Evolutionary conservation across 2,113 vertebrate species (phyloP).

Genomic region (Butastur rufipennis): DNA sequence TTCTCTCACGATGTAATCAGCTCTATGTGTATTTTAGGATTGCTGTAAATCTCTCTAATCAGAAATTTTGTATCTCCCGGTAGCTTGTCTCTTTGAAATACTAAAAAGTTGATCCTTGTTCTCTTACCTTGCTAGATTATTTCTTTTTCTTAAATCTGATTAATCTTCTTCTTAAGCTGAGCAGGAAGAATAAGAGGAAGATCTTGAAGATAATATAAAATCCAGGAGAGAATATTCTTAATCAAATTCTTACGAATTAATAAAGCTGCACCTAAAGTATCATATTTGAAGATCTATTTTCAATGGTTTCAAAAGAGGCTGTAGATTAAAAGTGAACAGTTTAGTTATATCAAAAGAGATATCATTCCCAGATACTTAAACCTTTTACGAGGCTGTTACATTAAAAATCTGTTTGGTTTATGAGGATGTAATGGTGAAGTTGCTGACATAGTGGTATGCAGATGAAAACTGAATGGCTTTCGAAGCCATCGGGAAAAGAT

Average conservation of each 20-base stretch:
- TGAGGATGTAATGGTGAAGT: not conserved
- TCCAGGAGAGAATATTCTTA: conserved; percentile 45
- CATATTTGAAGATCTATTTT: conserved; percentile 32
- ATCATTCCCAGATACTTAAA: conserved; percentile 20
- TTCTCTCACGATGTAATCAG: not conserved
- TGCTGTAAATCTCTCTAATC: conserved; percentile 49
- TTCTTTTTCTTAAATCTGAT: conserved; percentile 30
- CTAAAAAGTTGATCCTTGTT: conserved; percentile 48
- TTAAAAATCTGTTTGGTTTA: not conserved
- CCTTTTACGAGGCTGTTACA: not conserved
- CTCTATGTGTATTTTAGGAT: conserved; percentile 43
- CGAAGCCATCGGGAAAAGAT: not conserved
- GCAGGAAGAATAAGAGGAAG: conserved; percentile 41
- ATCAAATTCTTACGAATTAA: conserved; percentile 41
- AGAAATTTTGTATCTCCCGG: not conserved
- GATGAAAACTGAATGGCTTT: not conserved
- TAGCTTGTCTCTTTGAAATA: conserved; percentile 35
- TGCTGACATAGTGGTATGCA: not conserved
- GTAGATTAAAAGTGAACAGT: conserved; percentile 29
- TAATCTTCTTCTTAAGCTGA: conserved; percentile 45
- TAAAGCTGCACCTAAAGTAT: conserved; percentile 34
- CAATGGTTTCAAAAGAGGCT: conserved; percentile 40
- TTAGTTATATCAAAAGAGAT: conserved; percentile 39
- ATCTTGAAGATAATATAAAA: conserved; percentile 55
- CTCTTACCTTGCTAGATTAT: conserved; percentile 44